Percentiles rank a stretch among this genome's conserved stretches.
Evolutionary conservation across 2,797 vertebrate species (phyloP).

Genomic region (Platyrinchus mystaceus): DNA sequence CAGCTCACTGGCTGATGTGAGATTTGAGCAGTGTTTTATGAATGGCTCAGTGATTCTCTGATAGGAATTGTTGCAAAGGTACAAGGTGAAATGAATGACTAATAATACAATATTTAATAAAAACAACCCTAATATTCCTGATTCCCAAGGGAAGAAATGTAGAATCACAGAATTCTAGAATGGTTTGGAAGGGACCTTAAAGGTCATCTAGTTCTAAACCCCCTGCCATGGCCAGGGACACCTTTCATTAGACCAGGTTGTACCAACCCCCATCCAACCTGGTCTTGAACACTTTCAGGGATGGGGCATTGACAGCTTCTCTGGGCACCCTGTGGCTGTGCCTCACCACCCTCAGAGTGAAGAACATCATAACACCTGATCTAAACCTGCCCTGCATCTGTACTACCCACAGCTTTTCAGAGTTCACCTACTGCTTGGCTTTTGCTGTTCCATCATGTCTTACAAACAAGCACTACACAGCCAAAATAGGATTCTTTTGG

Average conservation of each 20-base stretch:
- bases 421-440: background rate
- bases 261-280: background rate
- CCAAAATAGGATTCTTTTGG: background rate
- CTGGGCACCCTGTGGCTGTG: background rate
- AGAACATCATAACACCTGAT: background rate
- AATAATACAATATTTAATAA: background rate
- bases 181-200: background rate
- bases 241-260: background rate
- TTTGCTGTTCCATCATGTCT: background rate
- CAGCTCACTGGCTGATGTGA: background rate
- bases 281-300: background rate
- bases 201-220: background rate
- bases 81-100: background rate
- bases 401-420: background rate
- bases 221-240: rapidly evolving
- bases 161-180: background rate
- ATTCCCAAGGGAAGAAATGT: background rate
- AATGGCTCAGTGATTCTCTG: background rate
- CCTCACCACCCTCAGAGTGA: background rate
- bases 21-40: background rate
- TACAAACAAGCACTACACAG: background rate
- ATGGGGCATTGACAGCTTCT: background rate
- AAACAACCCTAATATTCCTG: background rate
- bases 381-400: background rate
- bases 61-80: background rate